Conservation (phyloP, 37 sponge, comb jelly and placozoan genomes). For the Trichoplax adhaerens region DNA sequence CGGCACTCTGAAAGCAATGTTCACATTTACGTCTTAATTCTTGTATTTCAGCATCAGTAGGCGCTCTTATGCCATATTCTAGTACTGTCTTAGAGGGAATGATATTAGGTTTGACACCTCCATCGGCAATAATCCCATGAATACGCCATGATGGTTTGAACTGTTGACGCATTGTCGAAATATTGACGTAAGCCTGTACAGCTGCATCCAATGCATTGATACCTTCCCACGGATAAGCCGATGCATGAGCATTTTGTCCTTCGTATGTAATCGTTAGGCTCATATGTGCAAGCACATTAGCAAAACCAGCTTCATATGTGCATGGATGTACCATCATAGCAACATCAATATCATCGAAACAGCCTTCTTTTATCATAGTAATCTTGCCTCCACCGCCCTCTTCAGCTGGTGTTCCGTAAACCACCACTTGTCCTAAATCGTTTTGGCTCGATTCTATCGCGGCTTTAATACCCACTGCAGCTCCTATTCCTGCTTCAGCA, state of each 20-base stretch:
- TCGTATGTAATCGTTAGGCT: slow-evolving; percentile 14
- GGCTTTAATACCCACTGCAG: slow-evolving; percentile 70
- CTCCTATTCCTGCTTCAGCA: slow-evolving; percentile 67
- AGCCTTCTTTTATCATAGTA: slow-evolving; percentile 39
- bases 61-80: slow-evolving; percentile 37
- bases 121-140: slow-evolving; percentile 64
- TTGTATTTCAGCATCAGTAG: slow-evolving; percentile 27
- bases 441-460: slow-evolving; percentile 25
- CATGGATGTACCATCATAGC: slow-evolving; percentile 88
- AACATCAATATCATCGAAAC: slow-evolving; percentile 59
- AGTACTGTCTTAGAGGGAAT: slow-evolving; percentile 43
- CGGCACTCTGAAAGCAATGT: slow-evolving; percentile 45
- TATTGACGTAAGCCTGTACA: slow-evolving; percentile 60
- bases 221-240: slow-evolving; percentile 59
- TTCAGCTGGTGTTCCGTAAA: slow-evolving; percentile 86
- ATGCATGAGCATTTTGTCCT: slow-evolving; percentile 27
- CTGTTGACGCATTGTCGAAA: slow-evolving; percentile 73
- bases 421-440: slow-evolving; percentile 34
- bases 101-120: slow-evolving; percentile 65
- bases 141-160: slow-evolving; percentile 70
- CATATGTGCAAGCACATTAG: slow-evolving; percentile 19
- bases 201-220: slow-evolving; percentile 89
- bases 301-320: not conserved
- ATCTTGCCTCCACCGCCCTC: slow-evolving; percentile 74
- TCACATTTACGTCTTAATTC: slow-evolving; percentile 21